A percentile compares a stretch with the other conserved stretches of the same genome.
Evolutionary conservation across 2,797 vertebrate species (phyloP).

Genomic region (Liasis olivaceus): DNA sequence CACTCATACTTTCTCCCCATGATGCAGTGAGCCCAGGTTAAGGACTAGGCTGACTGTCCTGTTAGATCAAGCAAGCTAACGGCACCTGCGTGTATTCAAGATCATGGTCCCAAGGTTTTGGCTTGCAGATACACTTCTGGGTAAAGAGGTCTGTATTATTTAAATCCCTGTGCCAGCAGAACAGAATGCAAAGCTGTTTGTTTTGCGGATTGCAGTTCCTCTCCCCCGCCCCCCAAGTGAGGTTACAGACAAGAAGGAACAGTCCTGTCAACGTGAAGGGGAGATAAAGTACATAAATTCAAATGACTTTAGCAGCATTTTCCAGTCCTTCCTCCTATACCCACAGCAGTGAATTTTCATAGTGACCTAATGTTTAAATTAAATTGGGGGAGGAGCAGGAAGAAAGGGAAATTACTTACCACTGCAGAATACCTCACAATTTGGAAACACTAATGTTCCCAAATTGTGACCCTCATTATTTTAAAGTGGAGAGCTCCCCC

Average conservation of each 20-base stretch:
- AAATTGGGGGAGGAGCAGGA: conserved; percentile 3
- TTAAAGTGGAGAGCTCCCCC: conserved; percentile 38
- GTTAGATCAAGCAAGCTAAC: background rate
- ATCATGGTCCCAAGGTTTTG: background rate
- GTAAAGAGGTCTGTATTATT: conserved; percentile 19
- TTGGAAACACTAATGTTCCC: conserved; percentile 26
- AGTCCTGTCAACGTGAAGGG: background rate
- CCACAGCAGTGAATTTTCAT: conserved; percentile 52
- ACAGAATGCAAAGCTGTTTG: conserved; percentile 52
- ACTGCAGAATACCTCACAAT: conserved; percentile 26
- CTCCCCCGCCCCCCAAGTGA: background rate
- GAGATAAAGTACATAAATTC: conserved; percentile 49
- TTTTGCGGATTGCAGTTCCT: conserved; percentile 49
- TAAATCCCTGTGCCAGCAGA: conserved; percentile 45
- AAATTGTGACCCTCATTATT: conserved; percentile 42
- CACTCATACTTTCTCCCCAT: background rate
- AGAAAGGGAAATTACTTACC: background rate
- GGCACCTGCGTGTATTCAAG: background rate
- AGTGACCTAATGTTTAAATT: conserved; percentile 55
- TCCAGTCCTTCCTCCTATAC: conserved; percentile 69
- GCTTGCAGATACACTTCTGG: conserved; percentile 8
- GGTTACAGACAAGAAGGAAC: conserved; percentile 1
- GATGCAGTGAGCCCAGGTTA: background rate
- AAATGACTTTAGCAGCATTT: conserved; percentile 71
- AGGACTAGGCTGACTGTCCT: background rate